These are phyloP conservation scores for Acromyrmex charruanus DNA, from an alignment of 1,140 invertebrate genomes.

Conservation along the genomic window DNA sequence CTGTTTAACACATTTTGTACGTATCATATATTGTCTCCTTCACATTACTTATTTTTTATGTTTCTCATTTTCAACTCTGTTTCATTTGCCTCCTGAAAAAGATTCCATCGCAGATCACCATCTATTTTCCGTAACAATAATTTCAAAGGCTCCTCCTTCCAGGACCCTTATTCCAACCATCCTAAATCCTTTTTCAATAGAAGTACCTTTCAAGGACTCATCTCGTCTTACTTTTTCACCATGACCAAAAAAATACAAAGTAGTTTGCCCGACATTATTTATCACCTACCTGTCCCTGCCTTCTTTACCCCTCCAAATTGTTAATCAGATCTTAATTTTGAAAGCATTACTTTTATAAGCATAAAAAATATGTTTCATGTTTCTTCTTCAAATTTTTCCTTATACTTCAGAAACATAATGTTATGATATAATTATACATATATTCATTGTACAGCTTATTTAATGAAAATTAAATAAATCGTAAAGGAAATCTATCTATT, in stretches of 20 bases:
- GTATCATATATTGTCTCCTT: neutral
- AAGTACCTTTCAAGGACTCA: slow-evolving; percentile 17
- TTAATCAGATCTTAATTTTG: neutral
- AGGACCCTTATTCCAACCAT: neutral
- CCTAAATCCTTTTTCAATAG: slow-evolving; percentile 1
- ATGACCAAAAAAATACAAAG: slow-evolving; percentile 71
- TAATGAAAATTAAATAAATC: slow-evolving; percentile 2
- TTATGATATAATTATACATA: neutral
- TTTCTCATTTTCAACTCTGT: slow-evolving; percentile 74
- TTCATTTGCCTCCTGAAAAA: slow-evolving; percentile 76
- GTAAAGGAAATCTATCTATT: neutral
- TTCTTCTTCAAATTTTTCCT: neutral
- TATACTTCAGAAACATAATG: neutral
- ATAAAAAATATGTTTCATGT: neutral
- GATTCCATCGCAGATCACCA: slow-evolving; percentile 72
- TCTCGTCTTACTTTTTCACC: neutral
- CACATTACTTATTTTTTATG: slow-evolving; percentile 70
- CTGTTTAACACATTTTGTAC: slow-evolving; percentile 20
- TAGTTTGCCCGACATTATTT: slow-evolving; percentile 73
- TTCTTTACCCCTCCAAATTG: neutral
- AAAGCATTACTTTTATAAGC: neutral
- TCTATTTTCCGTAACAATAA: slow-evolving; percentile 79
- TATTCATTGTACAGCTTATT: neutral
- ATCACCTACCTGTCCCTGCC: slow-evolving; percentile 44
- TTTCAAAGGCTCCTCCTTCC: slow-evolving; percentile 5